These are phyloP conservation scores for Amiota minor DNA, from an alignment of 2,888 invertebrate species.

Conservation along the genomic window DNA sequence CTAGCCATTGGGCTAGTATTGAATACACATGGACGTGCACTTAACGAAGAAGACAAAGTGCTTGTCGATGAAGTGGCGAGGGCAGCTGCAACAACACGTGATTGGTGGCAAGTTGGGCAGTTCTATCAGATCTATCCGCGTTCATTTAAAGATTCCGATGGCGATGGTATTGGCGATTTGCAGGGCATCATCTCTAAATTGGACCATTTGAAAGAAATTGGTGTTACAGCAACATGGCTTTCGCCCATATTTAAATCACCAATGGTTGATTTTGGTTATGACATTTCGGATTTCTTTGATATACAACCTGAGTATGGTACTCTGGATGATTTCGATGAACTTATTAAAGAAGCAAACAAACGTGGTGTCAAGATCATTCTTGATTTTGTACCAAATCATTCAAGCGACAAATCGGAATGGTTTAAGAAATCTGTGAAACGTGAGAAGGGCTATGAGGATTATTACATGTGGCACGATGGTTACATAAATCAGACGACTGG, in stretches of 20 bases:
- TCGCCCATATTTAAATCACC: constrained; percentile 84
- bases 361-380: constrained; percentile 75
- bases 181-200: constrained; percentile 79
- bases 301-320: constrained; percentile 82
- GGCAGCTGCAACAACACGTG: constrained; percentile 63
- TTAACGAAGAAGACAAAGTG: constrained; percentile 7
- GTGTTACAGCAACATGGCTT: constrained; percentile 81
- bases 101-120: constrained; percentile 89
- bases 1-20: neutral
- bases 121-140: constrained; percentile 91
- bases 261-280: constrained; percentile 85
- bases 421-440: constrained; percentile 82
- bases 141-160: constrained; percentile 87
- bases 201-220: constrained; percentile 80
- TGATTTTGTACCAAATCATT: constrained; percentile 84
- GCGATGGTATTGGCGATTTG: constrained; percentile 89
- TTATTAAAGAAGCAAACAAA: constrained; percentile 76
- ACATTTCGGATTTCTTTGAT: constrained; percentile 80
- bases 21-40: neutral
- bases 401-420: constrained; percentile 88
- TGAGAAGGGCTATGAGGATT: constrained; percentile 80
- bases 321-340: constrained; percentile 79
- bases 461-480: constrained; percentile 83
- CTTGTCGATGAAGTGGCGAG: constrained; percentile 5
- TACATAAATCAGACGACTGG: constrained; percentile 67